A percentile compares a stretch with the other conserved stretches of the same genome.
Conservation (phyloP, 1,140 invertebrate genomes). For the Sminthurinus signatus region DNA sequence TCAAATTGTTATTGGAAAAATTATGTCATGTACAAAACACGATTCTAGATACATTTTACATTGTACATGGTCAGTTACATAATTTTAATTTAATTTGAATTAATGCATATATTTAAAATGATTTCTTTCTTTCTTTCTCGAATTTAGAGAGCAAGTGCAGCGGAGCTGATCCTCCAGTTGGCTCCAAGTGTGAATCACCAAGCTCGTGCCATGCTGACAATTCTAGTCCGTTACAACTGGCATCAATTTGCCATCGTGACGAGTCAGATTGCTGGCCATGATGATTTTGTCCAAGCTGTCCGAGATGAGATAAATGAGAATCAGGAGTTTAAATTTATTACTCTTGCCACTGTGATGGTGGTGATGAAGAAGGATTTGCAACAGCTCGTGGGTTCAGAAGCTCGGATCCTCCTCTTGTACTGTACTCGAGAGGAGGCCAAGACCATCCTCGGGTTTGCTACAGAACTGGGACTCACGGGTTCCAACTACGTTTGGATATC, state of each 20-base stretch:
- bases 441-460: conserved; percentile 71
- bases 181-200: conserved; percentile 91
- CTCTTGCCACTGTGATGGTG: conserved; percentile 50
- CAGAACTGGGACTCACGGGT: conserved; percentile 77
- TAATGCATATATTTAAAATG: too few relatives aligned
- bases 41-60: too few relatives aligned
- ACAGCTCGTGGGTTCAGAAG: conserved; percentile 81
- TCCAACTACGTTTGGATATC: conserved; percentile 94
- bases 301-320: conserved; percentile 77
- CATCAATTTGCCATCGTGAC: conserved; percentile 88
- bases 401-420: conserved; percentile 87
- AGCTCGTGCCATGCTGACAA: conserved; percentile 59
- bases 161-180: conserved; percentile 76
- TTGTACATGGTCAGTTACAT: too few relatives aligned
- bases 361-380: conserved; percentile 52
- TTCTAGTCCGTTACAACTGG: conserved; percentile 91
- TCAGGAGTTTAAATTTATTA: conserved; percentile 82
- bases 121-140: too few relatives aligned
- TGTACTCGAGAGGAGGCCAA: conserved; percentile 79
- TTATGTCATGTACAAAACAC: too few relatives aligned
- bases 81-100: too few relatives aligned
- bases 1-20: too few relatives aligned
- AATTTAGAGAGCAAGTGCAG: conserved; percentile 66
- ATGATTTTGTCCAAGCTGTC: conserved; percentile 89
- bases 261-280: conserved; percentile 86